Evolutionary conservation across 2,888 invertebrate genomes (phyloP).

Genomic region (Noctua pronuba): DNA sequence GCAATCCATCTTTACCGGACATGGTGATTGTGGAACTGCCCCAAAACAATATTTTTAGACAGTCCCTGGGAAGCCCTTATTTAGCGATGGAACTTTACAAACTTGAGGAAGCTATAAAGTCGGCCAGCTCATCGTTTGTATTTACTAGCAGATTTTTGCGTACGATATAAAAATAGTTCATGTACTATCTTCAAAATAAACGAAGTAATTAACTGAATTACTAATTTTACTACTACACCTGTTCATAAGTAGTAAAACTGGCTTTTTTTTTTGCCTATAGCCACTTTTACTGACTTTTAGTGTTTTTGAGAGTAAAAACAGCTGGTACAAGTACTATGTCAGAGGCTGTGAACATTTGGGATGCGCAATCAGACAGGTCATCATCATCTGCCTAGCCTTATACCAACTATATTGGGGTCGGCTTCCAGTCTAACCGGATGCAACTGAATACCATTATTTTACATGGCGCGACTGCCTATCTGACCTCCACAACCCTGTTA

Average conservation of each 20-base stretch:
- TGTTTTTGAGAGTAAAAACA: conserved; percentile 34
- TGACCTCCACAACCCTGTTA: too few species aligned
- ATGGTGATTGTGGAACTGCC: background rate
- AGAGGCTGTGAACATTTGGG: conserved; percentile 11
- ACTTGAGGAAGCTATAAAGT: background rate
- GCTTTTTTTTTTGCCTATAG: conserved; percentile 19
- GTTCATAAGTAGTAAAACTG: conserved; percentile 13
- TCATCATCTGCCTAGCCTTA: too few species aligned
- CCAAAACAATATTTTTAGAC: background rate
- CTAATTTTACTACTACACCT: conserved; percentile 23
- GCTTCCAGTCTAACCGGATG: too few species aligned
- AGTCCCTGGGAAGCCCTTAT: background rate
- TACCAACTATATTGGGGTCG: too few species aligned
- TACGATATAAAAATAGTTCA: conserved; percentile 3
- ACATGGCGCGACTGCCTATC: too few species aligned
- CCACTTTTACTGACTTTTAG: conserved; percentile 37
- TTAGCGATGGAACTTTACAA: background rate
- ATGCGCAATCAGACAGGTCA: background rate
- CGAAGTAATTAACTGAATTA: conserved; percentile 16
- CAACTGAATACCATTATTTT: too few species aligned
- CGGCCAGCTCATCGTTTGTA: background rate
- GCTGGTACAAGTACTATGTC: conserved; percentile 22
- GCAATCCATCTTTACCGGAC: background rate
- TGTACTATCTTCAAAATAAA: background rate
- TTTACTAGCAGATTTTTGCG: background rate